phyloP scores from a whole-genome alignment of 1,140 invertebrate species.

The Bombus polaris region DNA sequence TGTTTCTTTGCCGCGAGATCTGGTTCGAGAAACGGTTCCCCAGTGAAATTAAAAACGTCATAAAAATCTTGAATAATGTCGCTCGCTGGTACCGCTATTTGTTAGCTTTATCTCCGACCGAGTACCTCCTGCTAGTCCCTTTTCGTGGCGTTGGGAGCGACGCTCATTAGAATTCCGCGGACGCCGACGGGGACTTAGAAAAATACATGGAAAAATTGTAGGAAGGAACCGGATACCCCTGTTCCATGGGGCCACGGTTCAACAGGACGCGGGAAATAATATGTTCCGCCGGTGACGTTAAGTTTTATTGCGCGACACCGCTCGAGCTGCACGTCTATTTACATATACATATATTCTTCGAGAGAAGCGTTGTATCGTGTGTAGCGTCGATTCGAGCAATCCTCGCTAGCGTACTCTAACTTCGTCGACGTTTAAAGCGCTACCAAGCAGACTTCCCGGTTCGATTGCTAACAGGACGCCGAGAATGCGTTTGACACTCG shows the following conservation, averaged over 20 bases:
- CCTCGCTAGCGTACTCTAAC: not conserved
- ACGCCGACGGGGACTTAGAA: not conserved
- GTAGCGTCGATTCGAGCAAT: slow-evolving; percentile 3
- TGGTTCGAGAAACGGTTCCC: not conserved
- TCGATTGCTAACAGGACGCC: slow-evolving; percentile 40
- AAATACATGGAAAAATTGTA: not conserved
- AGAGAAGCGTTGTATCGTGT: not conserved
- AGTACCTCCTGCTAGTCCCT: not conserved
- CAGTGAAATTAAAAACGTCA: slow-evolving; percentile 32
- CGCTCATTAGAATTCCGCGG: slow-evolving; percentile 22
- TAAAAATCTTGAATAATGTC: slow-evolving; percentile 20
- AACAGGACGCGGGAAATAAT: not conserved
- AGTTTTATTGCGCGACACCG: not conserved
- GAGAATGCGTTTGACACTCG: slow-evolving; percentile 59
- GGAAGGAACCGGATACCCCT: not conserved
- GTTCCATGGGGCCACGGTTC: not conserved
- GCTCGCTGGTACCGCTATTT: slow-evolving; percentile 4
- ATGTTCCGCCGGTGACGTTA: not conserved
- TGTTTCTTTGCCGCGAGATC: not conserved
- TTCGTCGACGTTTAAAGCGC: not conserved
- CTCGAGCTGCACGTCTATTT: not conserved
- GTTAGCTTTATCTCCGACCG: slow-evolving; percentile 27
- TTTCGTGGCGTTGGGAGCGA: not conserved
- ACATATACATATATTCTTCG: not conserved
- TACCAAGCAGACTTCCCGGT: slow-evolving; percentile 31